These are phyloP conservation scores for Morpho deidamia DNA, from an alignment of 2,888 invertebrate genomes.

Conservation along the genomic window DNA sequence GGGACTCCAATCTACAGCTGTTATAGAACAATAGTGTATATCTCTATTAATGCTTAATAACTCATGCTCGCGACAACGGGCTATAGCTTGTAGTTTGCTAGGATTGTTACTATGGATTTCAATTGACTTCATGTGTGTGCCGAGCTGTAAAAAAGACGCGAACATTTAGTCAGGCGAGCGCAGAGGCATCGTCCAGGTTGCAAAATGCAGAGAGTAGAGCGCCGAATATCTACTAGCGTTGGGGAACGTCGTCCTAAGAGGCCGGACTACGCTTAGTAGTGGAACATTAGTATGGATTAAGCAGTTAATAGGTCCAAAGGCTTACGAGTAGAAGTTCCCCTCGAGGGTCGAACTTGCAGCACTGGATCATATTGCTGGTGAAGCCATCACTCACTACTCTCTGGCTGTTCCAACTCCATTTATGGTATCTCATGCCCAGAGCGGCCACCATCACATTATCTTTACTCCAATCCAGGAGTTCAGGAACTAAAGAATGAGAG, in stretches of 20 bases:
- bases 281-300: too few relatives aligned
- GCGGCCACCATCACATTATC: slow-evolving; percentile 63
- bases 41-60: slow-evolving; percentile 17
- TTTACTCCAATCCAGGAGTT: slow-evolving; percentile 63
- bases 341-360: slow-evolving; percentile 62
- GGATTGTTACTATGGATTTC: slow-evolving; percentile 49
- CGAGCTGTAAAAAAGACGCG: slow-evolving; percentile 41
- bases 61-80: background rate
- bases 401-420: slow-evolving; percentile 64
- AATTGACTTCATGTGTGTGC: slow-evolving; percentile 39
- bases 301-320: slow-evolving; percentile 1
- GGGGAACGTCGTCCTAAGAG: too few relatives aligned
- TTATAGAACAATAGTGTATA: slow-evolving; percentile 41
- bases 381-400: slow-evolving; percentile 45
- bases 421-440: slow-evolving; percentile 55
- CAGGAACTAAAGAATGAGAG: slow-evolving; percentile 46
- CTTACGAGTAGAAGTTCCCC: slow-evolving; percentile 53
- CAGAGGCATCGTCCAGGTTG: too few relatives aligned
- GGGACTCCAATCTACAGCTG: slow-evolving; percentile 65
- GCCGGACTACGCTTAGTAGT: too few relatives aligned
- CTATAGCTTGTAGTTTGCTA: slow-evolving; percentile 39
- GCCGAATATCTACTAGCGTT: too few relatives aligned
- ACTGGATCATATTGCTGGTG: slow-evolving; percentile 39
- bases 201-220: too few relatives aligned
- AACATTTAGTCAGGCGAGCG: too few relatives aligned